A percentile compares a stretch with the other conserved stretches of the same genome.
Evolutionary conservation across 2,797 vertebrate species (phyloP).

Genomic region (Echiichthys vipera): DNA sequence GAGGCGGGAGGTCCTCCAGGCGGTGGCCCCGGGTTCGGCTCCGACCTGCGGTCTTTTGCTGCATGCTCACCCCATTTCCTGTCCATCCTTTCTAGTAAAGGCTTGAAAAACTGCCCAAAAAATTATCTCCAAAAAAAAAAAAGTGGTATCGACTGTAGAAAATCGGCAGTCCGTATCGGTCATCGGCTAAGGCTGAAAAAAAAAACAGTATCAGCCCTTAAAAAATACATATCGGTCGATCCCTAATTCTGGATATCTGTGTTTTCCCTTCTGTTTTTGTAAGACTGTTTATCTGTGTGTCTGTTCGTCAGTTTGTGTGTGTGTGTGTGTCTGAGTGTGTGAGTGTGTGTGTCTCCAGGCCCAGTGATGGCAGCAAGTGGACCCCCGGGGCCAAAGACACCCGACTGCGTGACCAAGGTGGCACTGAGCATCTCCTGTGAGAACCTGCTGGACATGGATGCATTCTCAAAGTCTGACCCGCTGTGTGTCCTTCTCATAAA

Average conservation of each 20-base stretch:
- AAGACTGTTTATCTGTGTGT: not conserved
- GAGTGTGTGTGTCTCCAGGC: not conserved
- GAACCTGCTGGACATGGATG: slow-evolving; percentile 91
- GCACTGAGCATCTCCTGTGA: slow-evolving; percentile 89
- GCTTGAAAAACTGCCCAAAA: too few relatives aligned
- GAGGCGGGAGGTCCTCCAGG: too few relatives aligned
- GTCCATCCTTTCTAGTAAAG: too few relatives aligned
- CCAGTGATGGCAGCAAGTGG: slow-evolving; percentile 60
- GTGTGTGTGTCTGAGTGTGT: not conserved
- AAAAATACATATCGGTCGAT: too few relatives aligned
- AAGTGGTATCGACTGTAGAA: too few relatives aligned
- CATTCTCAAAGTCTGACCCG: slow-evolving; percentile 92
- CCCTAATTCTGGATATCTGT: not conserved
- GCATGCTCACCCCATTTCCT: too few relatives aligned
- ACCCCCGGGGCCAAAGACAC: slow-evolving; percentile 66
- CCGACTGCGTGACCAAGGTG: slow-evolving; percentile 87
- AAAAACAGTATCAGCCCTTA: too few relatives aligned
- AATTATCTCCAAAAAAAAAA: too few relatives aligned
- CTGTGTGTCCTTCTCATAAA: slow-evolving; percentile 90
- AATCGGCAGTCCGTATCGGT: too few relatives aligned
- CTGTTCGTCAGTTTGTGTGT: not conserved
- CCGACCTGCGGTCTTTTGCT: too few relatives aligned
- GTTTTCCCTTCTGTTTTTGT: not conserved
- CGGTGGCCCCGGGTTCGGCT: too few relatives aligned
- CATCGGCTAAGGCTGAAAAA: too few relatives aligned